A percentile compares a stretch with the other conserved stretches of the same genome.
phyloP scores from a whole-genome alignment of 2,888 invertebrate genomes.

The Amaurobius ferox region DNA sequence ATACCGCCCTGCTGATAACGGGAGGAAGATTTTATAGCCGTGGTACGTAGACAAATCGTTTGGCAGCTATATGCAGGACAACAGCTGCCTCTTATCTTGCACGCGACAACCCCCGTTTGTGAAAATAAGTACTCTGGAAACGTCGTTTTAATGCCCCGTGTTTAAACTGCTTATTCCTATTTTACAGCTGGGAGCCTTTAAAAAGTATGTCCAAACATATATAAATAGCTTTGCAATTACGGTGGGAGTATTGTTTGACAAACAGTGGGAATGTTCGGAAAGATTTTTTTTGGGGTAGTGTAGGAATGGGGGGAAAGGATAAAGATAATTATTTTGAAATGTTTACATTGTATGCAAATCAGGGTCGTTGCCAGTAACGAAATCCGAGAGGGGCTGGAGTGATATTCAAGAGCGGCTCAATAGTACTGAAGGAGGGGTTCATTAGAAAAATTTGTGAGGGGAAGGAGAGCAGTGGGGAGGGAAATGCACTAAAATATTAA shows the following conservation, averaged over 20 bases:
- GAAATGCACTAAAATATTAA: too few species aligned
- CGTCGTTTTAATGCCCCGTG: neutral
- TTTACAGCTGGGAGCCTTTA: slow-evolving; percentile 6
- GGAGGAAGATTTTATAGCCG: neutral
- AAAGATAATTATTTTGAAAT: too few species aligned
- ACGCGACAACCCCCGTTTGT: neutral
- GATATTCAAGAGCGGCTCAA: too few species aligned
- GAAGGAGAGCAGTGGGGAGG: too few species aligned
- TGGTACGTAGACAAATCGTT: neutral
- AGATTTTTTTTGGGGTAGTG: too few species aligned
- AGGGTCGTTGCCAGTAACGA: too few species aligned
- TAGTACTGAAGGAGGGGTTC: too few species aligned
- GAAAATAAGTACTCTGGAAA: neutral
- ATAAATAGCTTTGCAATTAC: neutral
- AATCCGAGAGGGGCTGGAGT: too few species aligned
- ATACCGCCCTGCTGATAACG: neutral
- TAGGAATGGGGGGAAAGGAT: too few species aligned
- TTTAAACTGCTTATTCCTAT: neutral
- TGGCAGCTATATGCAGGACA: neutral
- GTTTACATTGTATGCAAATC: too few species aligned
- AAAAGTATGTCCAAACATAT: neutral
- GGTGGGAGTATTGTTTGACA: neutral
- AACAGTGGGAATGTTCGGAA: neutral
- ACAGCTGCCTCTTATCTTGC: slow-evolving; percentile 4
- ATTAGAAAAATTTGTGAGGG: too few species aligned